These are phyloP conservation scores for Margaritifera margaritifera DNA, from an alignment of 2,888 invertebrate species.

Conservation along the genomic window DNA sequence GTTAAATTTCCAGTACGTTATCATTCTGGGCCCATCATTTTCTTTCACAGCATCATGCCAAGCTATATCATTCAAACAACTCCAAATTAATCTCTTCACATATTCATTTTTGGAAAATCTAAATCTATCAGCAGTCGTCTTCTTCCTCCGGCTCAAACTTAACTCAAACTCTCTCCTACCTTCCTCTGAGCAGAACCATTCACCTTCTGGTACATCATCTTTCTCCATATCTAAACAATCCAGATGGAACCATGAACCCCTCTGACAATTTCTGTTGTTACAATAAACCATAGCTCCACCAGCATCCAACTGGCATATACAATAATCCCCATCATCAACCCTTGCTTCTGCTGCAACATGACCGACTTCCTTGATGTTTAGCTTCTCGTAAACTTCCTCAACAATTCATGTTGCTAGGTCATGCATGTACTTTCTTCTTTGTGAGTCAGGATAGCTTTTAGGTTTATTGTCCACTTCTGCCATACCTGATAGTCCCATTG, in stretches of 20 bases:
- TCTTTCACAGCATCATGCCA: slow-evolving; percentile 18
- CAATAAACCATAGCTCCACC: slow-evolving; percentile 14
- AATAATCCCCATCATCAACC: background rate
- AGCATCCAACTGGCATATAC: slow-evolving; percentile 5
- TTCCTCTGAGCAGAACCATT: slow-evolving; percentile 13
- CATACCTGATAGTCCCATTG: slow-evolving; percentile 6
- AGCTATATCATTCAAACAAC: slow-evolving; percentile 11
- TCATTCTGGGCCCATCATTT: slow-evolving; percentile 20
- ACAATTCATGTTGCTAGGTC: slow-evolving; percentile 1
- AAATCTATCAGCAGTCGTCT: slow-evolving; percentile 1
- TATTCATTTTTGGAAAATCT: slow-evolving; percentile 11
- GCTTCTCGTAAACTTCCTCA: background rate
- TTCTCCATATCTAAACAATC: slow-evolving; percentile 11
- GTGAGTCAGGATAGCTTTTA: background rate
- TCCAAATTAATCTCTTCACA: slow-evolving; percentile 7
- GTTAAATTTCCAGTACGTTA: slow-evolving; percentile 14
- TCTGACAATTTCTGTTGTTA: slow-evolving; percentile 5
- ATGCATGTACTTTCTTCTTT: background rate
- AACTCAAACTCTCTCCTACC: background rate
- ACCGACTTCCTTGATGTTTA: slow-evolving; percentile 4
- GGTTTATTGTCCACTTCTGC: slow-evolving; percentile 5
- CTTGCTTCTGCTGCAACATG: slow-evolving; percentile 1
- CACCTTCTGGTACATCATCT: slow-evolving; percentile 16
- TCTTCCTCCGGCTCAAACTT: background rate
- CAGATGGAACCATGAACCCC: slow-evolving; percentile 21